Base-by-base conservation (phyloP, 2,888 invertebrate genomes). In the Thyatira batis region DNA sequence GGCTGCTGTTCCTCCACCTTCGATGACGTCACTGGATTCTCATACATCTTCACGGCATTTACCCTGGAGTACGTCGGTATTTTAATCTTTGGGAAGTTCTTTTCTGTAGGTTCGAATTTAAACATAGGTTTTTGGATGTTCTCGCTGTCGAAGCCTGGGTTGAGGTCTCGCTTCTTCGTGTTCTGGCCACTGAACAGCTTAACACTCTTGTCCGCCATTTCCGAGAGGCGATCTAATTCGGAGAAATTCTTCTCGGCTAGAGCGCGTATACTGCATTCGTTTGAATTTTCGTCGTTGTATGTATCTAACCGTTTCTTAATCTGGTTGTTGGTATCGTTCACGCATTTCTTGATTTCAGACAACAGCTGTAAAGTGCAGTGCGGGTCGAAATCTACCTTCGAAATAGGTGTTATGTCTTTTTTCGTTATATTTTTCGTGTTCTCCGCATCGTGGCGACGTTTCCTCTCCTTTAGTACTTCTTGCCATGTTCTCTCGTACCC, bases 401-500 rank as follows among this genome's bases (percentile, higher is more conserved):
- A 61, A 20, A 57, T 54, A 25, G 61, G 54, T 27, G 63, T 49
- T 71, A 70, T 69, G 51, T 64, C 60, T 52, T 65, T 61, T 33
- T 73, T 74, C 10, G 60, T 52, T 25, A 56, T 59, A 2, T 65
- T 56, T 1, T 65, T 60, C 11, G 56, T 50, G 33, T 78, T 83
- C 65, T 73, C 84, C 10, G 82, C 76, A 51, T 92, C 90, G 60
- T 93, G 87, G 54, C 95, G 84, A 58, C 93, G 93, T 64, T 92
- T 90, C 49, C 95, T 91, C 63, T 95, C 95, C 73, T 93, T 93
- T 2, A 95, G 69, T 60, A 95, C 92, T 73, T 93, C 93, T 67
- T 92, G 89, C 95, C 95, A 95, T 48, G 92, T 90, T 50, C 85
- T 87, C 80, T 95, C 95, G 70, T 93, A 92, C 58, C 89, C 94